These are phyloP conservation scores for Tetramorium bicarinatum DNA, from an alignment of 2,888 invertebrate genomes.

Conservation along the genomic window DNA sequence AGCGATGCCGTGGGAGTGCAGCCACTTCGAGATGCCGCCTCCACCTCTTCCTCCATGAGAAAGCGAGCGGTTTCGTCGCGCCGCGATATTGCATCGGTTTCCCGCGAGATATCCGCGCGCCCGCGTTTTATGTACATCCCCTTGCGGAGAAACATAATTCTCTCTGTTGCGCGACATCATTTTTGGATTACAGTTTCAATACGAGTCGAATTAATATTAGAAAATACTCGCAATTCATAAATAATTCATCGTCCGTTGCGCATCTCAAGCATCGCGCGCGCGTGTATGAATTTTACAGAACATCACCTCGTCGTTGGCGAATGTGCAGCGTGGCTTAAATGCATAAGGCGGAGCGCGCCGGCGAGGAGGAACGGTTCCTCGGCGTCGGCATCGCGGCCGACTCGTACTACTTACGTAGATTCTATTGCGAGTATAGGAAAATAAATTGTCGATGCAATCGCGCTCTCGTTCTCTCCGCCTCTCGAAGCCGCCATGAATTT, in stretches of 20 bases:
- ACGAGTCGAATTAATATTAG: neutral
- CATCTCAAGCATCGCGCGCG: neutral
- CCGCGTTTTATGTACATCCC: slow-evolving; percentile 3
- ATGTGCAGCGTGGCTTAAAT: slow-evolving; percentile 20
- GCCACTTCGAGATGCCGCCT: slow-evolving; percentile 25
- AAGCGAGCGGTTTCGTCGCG: slow-evolving; percentile 9
- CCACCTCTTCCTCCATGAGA: neutral
- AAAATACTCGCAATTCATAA: neutral
- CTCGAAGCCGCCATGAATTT: slow-evolving; percentile 36
- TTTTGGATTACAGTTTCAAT: neutral
- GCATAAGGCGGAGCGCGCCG: slow-evolving; percentile 4
- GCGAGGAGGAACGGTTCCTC: neutral
- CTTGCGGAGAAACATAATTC: neutral
- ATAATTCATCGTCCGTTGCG: neutral
- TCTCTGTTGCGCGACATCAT: neutral
- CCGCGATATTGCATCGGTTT: slow-evolving; percentile 24
- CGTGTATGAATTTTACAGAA: neutral
- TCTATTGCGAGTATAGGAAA: slow-evolving; percentile 39
- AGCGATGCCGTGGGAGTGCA: slow-evolving; percentile 25
- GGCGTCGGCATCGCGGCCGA: slow-evolving; percentile 32
- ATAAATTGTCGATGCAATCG: slow-evolving; percentile 47
- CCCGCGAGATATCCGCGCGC: slow-evolving; percentile 12
- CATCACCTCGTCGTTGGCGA: slow-evolving; percentile 3
- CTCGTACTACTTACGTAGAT: slow-evolving; percentile 45
- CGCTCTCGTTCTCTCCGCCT: slow-evolving; percentile 20